Base-by-base conservation (phyloP, 2,113 vertebrate species). In the Poeciliopsis retropinna region DNA sequence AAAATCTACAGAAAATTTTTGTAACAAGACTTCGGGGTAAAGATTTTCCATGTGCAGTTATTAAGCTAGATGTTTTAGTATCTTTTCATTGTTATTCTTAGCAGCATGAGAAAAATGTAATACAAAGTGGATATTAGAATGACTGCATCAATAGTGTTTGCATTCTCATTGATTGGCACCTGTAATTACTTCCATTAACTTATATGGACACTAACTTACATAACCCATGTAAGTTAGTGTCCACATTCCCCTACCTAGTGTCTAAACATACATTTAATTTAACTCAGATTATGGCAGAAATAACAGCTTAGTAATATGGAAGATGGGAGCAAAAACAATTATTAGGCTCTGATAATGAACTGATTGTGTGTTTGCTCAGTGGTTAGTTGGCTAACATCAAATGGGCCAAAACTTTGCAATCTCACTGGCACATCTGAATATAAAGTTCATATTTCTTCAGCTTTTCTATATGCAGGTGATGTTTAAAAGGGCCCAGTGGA, bases 301-400 rank as follows among this genome's bases (percentile, higher is more conserved):
- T 64, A 8, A 81, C 78, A 22, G 15, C 41, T 72, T 62, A 28
- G 80, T 32, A 28, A 39, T 62, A 54, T 54, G 14, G 57, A 70
- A 30, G 75, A 78, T 77, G 34, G 34, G 76, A 69, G 79, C 79
- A 69, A 79, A 71, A 67, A 41, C 70, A 80, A 75, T 84, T 44
- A 82, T 76, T 70, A 71, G 64, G 80, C 83, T 72, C 68, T 81
- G 73, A 37, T 79, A 76, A 73, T 83, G 75, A 85, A 80, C 82
- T 76, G 80, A 81, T 85, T 84, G 78, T 81, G 61, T 64, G 61
- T 62, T 28, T 70, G 70, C 37, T 65, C 57, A 71, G 39, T 51
- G 67, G 44, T 72, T 65, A 30, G 79, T 32, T 44, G 13, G 65
- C 62, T 78, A 32, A 32, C 73, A 72, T 28, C 15, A 29, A 60